Evolutionary conservation across 2,888 invertebrate genomes (phyloP).

Genomic region (Eupsilia transversa): DNA sequence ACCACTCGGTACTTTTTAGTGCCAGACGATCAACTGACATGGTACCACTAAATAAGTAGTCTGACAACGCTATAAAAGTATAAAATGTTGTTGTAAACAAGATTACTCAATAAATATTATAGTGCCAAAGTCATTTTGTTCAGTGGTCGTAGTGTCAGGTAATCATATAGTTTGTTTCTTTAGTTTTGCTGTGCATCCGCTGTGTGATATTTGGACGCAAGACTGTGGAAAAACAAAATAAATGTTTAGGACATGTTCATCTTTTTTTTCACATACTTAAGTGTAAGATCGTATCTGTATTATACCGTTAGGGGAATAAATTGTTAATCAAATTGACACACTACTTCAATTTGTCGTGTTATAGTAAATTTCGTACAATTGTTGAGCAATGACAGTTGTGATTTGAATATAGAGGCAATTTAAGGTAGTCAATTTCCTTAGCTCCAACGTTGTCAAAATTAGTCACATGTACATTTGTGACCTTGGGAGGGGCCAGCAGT

Average conservation of each 20-base stretch:
- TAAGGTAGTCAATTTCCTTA: neutral
- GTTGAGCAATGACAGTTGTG: neutral
- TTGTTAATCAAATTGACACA: neutral
- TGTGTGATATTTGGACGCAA: constrained; percentile 69
- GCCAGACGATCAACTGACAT: neutral
- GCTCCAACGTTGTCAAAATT: neutral
- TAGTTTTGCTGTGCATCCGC: constrained; percentile 70
- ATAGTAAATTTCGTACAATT: neutral
- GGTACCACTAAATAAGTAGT: neutral
- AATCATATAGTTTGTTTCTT: constrained; percentile 28
- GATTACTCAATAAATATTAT: constrained; percentile 30
- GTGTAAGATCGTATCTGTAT: neutral
- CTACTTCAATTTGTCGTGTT: neutral
- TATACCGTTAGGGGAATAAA: neutral
- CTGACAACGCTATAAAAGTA: constrained; percentile 10
- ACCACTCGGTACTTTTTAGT: constrained; percentile 36
- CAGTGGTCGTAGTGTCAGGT: constrained; percentile 18
- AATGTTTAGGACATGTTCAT: neutral
- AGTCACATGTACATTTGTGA: neutral
- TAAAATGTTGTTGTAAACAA: constrained; percentile 19
- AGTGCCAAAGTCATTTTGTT: constrained; percentile 55
- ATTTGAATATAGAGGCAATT: neutral
- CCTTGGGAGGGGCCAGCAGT: neutral
- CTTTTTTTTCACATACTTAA: neutral
- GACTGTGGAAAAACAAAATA: constrained; percentile 68